Conservation (phyloP, 2,113 vertebrate genomes). For the Dipodomys stephensi region DNA sequence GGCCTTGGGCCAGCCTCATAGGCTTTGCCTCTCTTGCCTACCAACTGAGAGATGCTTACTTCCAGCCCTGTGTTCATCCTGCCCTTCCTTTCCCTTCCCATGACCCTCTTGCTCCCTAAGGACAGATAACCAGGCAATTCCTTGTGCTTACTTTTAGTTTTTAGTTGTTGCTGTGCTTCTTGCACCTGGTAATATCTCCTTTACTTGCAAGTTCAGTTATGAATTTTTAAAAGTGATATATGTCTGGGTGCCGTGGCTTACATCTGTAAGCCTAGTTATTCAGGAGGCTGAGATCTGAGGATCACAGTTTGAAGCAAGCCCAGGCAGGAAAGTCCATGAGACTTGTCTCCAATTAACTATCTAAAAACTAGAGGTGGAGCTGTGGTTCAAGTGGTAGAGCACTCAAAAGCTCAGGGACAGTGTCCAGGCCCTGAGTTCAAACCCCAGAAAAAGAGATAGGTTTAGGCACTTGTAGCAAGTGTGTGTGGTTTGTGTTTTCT, state of each 20-base stretch:
- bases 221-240: neutral
- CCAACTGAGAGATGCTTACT: neutral
- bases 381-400: no score
- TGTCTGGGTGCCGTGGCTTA: neutral
- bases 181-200: neutral
- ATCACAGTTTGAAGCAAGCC: no score
- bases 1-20: neutral
- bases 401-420: no score
- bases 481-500: neutral
- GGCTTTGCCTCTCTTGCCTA: neutral
- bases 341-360: no score
- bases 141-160: slow-evolving; percentile 13
- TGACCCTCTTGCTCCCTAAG: no score
- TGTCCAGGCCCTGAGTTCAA: no score
- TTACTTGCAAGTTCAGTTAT: slow-evolving; percentile 4
- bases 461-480: neutral
- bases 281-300: no score
- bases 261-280: no score
- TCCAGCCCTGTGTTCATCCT: neutral
- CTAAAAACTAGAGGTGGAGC: no score
- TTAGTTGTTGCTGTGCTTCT: slow-evolving; percentile 31
- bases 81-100: neutral
- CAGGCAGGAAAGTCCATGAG: no score
- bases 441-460: neutral
- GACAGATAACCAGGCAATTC: neutral